Evolutionary conservation across 2,113 vertebrate genomes (phyloP).

Genomic region (Scolopax mira): DNA sequence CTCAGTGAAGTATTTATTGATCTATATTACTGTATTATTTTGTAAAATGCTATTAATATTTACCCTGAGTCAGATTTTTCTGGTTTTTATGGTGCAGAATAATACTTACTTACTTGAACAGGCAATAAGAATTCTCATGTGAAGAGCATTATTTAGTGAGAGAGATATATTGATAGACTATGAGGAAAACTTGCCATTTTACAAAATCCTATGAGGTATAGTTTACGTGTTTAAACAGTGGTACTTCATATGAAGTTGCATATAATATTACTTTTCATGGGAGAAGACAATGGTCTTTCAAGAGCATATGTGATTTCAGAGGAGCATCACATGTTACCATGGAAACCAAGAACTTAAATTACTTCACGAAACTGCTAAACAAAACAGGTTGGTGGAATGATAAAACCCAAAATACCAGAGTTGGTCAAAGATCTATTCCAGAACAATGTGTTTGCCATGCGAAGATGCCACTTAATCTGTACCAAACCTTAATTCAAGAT

Average conservation of each 20-base stretch:
- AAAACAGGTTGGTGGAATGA: not conserved
- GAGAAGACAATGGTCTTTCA: not conserved
- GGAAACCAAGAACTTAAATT: not conserved
- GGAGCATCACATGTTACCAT: not conserved
- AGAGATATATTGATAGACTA: not conserved
- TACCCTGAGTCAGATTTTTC: not conserved
- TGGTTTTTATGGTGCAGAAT: not conserved
- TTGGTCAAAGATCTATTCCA: not conserved
- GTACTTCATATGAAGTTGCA: not conserved
- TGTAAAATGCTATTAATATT: not conserved
- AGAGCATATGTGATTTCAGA: not conserved
- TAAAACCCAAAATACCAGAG: not conserved
- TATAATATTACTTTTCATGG: not conserved
- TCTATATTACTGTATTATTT: not conserved
- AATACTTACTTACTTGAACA: not conserved
- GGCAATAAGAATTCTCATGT: not conserved
- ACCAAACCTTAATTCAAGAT: not conserved
- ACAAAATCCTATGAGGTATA: not conserved
- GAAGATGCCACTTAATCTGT: not conserved
- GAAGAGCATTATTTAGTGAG: not conserved
- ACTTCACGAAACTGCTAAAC: not conserved
- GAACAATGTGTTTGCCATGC: not conserved
- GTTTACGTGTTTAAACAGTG: not conserved
- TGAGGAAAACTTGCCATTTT: not conserved
- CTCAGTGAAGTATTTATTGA: not conserved